Evolutionary conservation across 2,113 vertebrate genomes (phyloP).

Genomic region (Lagenorhynchus albirostris): DNA sequence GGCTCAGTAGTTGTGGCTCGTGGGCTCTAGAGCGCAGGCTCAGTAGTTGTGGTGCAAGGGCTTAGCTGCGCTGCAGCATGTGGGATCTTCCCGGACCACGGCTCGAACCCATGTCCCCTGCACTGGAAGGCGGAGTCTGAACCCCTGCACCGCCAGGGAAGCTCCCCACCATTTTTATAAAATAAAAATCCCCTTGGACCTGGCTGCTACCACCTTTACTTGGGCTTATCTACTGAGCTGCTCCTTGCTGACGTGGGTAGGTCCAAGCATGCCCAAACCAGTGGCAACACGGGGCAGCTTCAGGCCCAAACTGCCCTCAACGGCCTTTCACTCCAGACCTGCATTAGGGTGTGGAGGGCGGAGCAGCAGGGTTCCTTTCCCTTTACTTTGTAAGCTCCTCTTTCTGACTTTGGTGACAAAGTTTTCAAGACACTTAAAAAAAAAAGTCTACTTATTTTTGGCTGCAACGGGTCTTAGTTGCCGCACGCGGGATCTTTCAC

Average conservation of each 20-base stretch:
- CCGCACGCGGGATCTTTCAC: too few species aligned
- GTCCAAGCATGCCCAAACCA: neutral
- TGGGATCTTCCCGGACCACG: too few species aligned
- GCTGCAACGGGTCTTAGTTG: too few species aligned
- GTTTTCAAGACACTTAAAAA: neutral
- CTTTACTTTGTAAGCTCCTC: neutral
- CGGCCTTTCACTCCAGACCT: neutral
- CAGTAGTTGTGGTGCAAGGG: accelerated
- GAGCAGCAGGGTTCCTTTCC: neutral
- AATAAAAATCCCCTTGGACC: neutral
- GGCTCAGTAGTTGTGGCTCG: too few species aligned
- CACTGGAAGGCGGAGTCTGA: too few species aligned
- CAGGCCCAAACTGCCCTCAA: neutral
- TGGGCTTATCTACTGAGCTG: neutral
- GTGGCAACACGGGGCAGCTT: neutral
- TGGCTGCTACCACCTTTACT: neutral
- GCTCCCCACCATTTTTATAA: too few species aligned
- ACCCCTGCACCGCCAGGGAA: too few species aligned
- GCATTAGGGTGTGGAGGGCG: neutral
- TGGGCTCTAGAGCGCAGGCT: too few species aligned
- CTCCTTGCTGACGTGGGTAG: too few species aligned
- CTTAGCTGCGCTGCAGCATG: too few species aligned
- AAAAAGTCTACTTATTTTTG: too few species aligned
- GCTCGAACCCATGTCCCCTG: too few species aligned
- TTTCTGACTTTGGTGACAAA: neutral